Evolutionary conservation across 1,140 invertebrate genomes (phyloP).

Genomic region (Rhizoglyphus robini): DNA sequence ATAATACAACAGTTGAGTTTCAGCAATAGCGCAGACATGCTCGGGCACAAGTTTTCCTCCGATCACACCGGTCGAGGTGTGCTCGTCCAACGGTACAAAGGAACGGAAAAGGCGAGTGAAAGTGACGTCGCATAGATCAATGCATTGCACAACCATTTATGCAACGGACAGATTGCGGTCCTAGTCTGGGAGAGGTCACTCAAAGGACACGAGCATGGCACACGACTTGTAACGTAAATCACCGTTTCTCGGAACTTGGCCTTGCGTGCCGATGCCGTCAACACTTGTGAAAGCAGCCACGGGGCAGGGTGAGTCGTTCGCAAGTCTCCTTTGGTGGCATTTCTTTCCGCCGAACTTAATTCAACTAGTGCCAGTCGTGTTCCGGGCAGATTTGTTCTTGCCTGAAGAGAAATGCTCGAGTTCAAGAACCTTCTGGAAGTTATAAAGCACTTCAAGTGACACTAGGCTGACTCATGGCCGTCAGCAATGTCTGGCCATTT

Average conservation of each 20-base stretch:
- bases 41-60: too few species aligned
- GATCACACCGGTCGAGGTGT: too few species aligned
- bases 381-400: too few species aligned
- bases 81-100: too few species aligned
- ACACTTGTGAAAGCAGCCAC: too few species aligned
- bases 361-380: too few species aligned
- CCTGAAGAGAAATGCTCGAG: background rate
- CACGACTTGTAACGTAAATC: background rate
- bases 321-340: too few species aligned
- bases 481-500: too few species aligned
- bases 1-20: too few species aligned
- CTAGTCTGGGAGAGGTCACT: background rate
- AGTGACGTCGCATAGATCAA: background rate
- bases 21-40: too few species aligned
- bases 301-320: too few species aligned
- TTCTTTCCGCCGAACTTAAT: too few species aligned
- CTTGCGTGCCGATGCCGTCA: background rate
- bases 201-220: background rate
- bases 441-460: background rate
- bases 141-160: background rate
- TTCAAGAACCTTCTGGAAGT: background rate
- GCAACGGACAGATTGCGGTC: background rate
- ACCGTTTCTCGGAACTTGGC: background rate
- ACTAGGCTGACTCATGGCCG: background rate
- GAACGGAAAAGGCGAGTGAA: slow-evolving; percentile 12